These are phyloP conservation scores for Phyllostomus hastatus DNA, from an alignment of 2,113 vertebrate species.

Conservation along the genomic window DNA sequence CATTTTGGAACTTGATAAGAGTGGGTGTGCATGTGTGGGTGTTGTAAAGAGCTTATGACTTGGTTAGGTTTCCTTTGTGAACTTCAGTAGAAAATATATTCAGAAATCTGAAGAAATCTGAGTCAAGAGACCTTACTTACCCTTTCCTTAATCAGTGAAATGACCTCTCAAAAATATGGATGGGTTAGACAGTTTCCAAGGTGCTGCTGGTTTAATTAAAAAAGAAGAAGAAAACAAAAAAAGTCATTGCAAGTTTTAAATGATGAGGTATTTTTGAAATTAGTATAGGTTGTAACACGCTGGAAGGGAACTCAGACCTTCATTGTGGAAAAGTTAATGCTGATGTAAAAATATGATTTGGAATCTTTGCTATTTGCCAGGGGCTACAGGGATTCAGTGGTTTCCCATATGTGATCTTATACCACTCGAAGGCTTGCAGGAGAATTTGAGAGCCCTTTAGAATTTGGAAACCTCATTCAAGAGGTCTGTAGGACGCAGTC, in stretches of 20 bases:
- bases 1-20: conserved; percentile 1
- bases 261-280: conserved; percentile 71
- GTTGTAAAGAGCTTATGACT: background rate
- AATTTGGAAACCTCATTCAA: background rate
- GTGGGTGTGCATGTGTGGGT: background rate
- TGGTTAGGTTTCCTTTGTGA: background rate
- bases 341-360: conserved; percentile 67
- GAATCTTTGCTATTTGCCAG: conserved; percentile 82
- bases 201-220: background rate
- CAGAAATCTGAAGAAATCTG: background rate
- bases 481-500: background rate
- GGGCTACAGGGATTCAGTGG: conserved; percentile 64
- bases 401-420: background rate
- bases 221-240: background rate
- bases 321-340: conserved; percentile 47
- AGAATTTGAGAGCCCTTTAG: conserved; percentile 27
- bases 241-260: background rate
- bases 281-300: conserved; percentile 62
- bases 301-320: conserved; percentile 69
- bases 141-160: background rate
- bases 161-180: background rate
- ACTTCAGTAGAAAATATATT: background rate
- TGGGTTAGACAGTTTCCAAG: background rate
- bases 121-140: background rate
- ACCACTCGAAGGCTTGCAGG: background rate